Percentiles rank a stretch among this genome's conserved stretches.
These are phyloP conservation scores for Ceriagrion tenellum DNA, from an alignment of 2,888 invertebrate species.

Conservation along the genomic window DNA sequence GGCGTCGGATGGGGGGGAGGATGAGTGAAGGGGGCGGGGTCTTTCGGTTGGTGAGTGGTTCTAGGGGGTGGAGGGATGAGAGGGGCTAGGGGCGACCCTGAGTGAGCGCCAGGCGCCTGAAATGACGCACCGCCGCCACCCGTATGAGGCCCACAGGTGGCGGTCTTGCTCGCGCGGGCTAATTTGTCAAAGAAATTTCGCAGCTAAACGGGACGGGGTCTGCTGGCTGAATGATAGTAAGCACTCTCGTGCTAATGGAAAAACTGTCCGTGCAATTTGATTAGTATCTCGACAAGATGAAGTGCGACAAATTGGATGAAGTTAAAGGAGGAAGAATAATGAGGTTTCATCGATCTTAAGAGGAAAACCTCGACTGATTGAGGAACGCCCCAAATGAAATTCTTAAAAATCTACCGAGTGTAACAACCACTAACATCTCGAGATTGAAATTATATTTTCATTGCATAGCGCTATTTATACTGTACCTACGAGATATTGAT, in stretches of 20 bases:
- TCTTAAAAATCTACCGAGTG: no score
- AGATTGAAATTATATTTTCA: no score
- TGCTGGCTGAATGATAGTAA: neutral
- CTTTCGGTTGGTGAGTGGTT: neutral
- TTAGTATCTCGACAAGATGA: neutral
- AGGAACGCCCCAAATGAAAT: no score
- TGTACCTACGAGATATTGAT: no score
- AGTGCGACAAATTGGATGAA: neutral
- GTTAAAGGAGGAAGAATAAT: no score
- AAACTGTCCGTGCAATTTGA: neutral
- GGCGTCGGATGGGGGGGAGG: neutral
- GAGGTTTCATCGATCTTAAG: no score
- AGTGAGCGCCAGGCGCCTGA: neutral
- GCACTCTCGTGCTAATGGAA: neutral
- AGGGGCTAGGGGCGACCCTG: neutral
- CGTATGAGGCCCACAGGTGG: neutral
- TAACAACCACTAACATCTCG: no score
- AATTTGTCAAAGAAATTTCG: constrained; percentile 32
- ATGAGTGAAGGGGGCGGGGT: neutral
- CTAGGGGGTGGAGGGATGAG: no score
- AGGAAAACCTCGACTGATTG: no score
- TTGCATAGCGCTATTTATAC: no score
- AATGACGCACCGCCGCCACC: neutral
- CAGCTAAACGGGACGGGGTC: neutral
- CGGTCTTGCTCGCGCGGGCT: neutral